These are phyloP conservation scores for Sinhomidia bicolor DNA, from an alignment of 2,888 invertebrate species.

Conservation along the genomic window DNA sequence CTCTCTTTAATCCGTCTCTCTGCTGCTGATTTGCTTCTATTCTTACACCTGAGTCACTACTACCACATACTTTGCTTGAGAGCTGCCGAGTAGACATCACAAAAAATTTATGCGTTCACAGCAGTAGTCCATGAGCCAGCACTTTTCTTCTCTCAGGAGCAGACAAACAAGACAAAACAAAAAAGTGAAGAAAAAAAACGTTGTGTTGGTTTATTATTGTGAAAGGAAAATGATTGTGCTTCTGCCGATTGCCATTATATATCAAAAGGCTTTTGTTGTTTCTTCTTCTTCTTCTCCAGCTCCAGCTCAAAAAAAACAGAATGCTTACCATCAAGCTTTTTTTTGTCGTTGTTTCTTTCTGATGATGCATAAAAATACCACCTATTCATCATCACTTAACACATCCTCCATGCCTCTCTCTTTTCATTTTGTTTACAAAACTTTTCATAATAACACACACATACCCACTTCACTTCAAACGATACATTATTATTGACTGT, in stretches of 20 bases:
- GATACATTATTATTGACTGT: conserved; percentile 27
- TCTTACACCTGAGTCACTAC: conserved; percentile 57
- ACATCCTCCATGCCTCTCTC: neutral
- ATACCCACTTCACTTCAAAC: too few species aligned
- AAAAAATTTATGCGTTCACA: neutral
- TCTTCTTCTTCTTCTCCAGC: too few species aligned
- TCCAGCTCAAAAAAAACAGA: too few species aligned
- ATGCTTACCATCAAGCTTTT: neutral
- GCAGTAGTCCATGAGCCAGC: conserved; percentile 24
- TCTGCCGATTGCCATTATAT: neutral
- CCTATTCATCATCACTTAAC: conserved; percentile 59
- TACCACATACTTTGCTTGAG: neutral
- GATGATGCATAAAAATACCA: conserved; percentile 46
- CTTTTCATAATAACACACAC: conserved; percentile 32
- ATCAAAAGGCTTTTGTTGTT: conserved; percentile 8
- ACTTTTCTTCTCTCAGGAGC: conserved; percentile 11
- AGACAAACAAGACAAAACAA: conserved; percentile 20
- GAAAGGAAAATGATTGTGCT: neutral
- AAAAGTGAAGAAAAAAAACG: conserved; percentile 11
- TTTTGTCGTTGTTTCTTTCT: neutral
- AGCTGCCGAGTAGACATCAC: neutral
- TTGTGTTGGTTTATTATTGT: conserved; percentile 22
- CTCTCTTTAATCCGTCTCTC: neutral
- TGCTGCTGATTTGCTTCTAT: conserved; percentile 36
- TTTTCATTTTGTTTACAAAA: neutral